Conservation (phyloP, 1,140 invertebrate species). For the Teleogryllus occipitalis region DNA sequence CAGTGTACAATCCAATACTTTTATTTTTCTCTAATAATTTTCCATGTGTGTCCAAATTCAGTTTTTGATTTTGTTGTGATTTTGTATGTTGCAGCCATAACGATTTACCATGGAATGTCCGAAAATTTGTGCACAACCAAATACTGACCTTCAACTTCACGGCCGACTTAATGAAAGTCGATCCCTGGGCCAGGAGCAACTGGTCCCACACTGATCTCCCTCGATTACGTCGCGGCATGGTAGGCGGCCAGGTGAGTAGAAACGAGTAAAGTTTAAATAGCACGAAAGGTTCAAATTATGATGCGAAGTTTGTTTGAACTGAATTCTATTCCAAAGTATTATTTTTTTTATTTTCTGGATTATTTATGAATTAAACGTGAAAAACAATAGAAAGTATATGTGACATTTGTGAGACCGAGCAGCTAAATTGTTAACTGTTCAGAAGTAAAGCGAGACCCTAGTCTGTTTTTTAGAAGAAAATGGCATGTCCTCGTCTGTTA, state of each 20-base stretch:
- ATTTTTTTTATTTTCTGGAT: too few species aligned
- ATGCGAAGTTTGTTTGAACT: too few species aligned
- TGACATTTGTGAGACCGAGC: too few species aligned
- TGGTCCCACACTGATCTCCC: constrained; percentile 87
- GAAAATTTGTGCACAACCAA: constrained; percentile 73
- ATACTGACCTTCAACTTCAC: constrained; percentile 70
- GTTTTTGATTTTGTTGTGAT: not conserved
- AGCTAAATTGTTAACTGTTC: too few species aligned
- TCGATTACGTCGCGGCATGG: constrained; percentile 64
- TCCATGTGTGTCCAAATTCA: not conserved
- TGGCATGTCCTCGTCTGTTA: too few species aligned
- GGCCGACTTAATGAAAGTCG: constrained; percentile 58
- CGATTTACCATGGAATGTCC: constrained; percentile 77
- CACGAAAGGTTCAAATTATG: too few species aligned
- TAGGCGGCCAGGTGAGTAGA: constrained; percentile 62
- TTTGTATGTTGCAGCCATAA: constrained; percentile 58
- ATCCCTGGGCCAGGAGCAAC: constrained; percentile 68
- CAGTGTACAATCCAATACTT: not conserved
- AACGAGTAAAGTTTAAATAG: too few species aligned
- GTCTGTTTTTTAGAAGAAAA: too few species aligned
- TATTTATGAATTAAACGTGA: too few species aligned
- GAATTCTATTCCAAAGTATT: too few species aligned
- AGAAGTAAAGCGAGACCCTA: too few species aligned
- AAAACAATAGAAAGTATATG: too few species aligned
- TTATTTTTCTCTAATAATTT: not conserved